phyloP scores from a whole-genome alignment of 2,888 invertebrate genomes.

The Ennomos fuscantarius region DNA sequence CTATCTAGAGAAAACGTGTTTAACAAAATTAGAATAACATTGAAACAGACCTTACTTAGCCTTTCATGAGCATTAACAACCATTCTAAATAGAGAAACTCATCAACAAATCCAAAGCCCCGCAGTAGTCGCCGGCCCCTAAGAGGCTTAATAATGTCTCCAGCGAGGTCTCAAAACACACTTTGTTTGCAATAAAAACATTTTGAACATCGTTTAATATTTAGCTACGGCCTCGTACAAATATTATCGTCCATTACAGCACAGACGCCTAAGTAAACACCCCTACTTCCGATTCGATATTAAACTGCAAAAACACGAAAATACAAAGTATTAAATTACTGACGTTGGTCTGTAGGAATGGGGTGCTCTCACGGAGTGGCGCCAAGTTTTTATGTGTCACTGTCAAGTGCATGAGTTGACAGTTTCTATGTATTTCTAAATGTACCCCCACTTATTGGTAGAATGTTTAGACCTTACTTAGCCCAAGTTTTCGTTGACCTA shows the following conservation, averaged over 20 bases:
- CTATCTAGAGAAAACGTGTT: no score
- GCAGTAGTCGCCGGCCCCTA: constrained; percentile 3
- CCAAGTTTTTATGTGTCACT: constrained; percentile 56
- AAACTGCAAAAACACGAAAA: constrained; percentile 70
- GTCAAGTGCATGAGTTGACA: constrained; percentile 47
- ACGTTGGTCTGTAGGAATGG: constrained; percentile 47
- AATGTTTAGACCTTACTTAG: no score
- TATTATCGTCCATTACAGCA: constrained; percentile 73
- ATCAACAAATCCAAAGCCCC: constrained; percentile 17
- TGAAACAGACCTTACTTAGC: constrained; percentile 1
- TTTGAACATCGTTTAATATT: constrained; percentile 57
- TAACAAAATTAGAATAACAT: no score
- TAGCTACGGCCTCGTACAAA: constrained; percentile 61
- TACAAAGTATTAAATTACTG: constrained; percentile 72
- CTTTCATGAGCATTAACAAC: constrained; percentile 15
- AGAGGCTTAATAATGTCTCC: constrained; percentile 35
- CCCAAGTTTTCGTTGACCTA: no score
- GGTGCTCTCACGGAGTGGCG: constrained; percentile 54
- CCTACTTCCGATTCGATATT: constrained; percentile 74
- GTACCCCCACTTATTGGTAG: constrained; percentile 25
- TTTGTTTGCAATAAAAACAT: constrained; percentile 64
- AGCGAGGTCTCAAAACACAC: constrained; percentile 37
- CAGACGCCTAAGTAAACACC: constrained; percentile 72
- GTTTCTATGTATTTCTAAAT: constrained; percentile 36
- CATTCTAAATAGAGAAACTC: constrained; percentile 16